phyloP scores from a whole-genome alignment of 2,113 vertebrate species.

The Poeciliopsis occidentalis region DNA sequence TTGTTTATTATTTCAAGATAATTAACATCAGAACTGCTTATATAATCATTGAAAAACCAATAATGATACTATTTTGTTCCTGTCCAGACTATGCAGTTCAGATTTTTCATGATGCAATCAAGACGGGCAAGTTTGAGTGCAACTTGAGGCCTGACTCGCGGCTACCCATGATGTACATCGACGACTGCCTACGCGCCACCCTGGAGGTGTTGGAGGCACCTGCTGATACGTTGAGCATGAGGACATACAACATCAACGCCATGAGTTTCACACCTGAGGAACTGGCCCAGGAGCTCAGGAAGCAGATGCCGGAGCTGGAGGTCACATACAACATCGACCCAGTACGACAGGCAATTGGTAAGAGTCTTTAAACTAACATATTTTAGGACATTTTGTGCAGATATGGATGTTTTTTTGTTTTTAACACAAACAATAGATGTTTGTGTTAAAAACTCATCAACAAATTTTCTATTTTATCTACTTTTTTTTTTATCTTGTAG shows the following conservation, averaged over 20 bases:
- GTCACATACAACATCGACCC: constrained; percentile 87
- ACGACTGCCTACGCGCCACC: constrained; percentile 93
- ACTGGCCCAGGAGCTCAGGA: constrained; percentile 87
- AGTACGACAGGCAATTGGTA: constrained; percentile 92
- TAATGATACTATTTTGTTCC: not conserved
- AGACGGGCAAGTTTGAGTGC: constrained; percentile 90
- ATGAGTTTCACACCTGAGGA: constrained; percentile 96
- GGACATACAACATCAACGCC: constrained; percentile 96
- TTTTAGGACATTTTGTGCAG: no score
- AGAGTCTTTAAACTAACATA: constrained; percentile 19
- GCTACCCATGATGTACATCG: constrained; percentile 97
- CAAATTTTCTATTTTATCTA: not conserved
- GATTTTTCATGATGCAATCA: constrained; percentile 92
- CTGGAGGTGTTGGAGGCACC: constrained; percentile 93
- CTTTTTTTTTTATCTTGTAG: constrained; percentile 69
- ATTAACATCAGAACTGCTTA: not conserved
- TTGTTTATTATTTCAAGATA: not conserved
- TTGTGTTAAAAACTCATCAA: not conserved
- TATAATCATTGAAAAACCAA: not conserved
- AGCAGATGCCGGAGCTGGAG: constrained; percentile 89
- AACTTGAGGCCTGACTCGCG: constrained; percentile 85
- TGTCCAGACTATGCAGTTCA: constrained; percentile 91
- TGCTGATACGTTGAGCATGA: constrained; percentile 84
- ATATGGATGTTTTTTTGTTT: not conserved
- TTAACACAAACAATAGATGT: no score